These are phyloP conservation scores for Dione juno DNA, from an alignment of 2,888 invertebrate species.

Conservation along the genomic window DNA sequence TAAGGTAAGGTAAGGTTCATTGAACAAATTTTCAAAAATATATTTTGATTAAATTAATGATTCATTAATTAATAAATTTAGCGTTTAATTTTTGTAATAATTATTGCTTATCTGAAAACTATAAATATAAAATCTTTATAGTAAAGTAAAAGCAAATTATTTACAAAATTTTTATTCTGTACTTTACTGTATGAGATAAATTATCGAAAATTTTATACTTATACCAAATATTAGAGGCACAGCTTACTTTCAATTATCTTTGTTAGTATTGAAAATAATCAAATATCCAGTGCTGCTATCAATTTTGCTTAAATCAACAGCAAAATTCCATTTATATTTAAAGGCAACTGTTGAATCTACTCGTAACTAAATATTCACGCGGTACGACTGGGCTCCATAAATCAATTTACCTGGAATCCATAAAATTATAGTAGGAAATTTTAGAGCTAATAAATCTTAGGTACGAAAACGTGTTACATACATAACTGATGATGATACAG, in stretches of 20 bases:
- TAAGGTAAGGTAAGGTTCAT: too few relatives aligned
- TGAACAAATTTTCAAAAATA: too few relatives aligned
- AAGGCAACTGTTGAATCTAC: slow-evolving; percentile 9
- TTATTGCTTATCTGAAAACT: too few relatives aligned
- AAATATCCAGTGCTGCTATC: not conserved
- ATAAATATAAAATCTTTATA: too few relatives aligned
- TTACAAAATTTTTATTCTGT: too few relatives aligned
- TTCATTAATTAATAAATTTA: too few relatives aligned
- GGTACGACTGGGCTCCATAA: slow-evolving; percentile 15
- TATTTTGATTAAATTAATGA: too few relatives aligned
- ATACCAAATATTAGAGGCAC: too few relatives aligned
- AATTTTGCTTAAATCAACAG: not conserved
- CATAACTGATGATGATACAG: slow-evolving; percentile 1
- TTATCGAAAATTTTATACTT: not conserved
- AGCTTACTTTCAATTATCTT: not conserved
- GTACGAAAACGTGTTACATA: slow-evolving; percentile 13
- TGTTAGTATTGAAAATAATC: too few relatives aligned
- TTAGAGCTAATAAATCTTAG: slow-evolving; percentile 15
- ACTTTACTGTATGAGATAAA: too few relatives aligned
- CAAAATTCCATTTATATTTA: not conserved
- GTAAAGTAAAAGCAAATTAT: too few relatives aligned
- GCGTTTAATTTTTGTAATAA: too few relatives aligned
- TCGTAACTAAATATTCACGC: slow-evolving; percentile 13
- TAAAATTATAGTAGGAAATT: slow-evolving; percentile 4
- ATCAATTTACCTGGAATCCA: slow-evolving; percentile 27